Conservation (phyloP, 2,113 vertebrate species). For the Zosterops pallidus region DNA sequence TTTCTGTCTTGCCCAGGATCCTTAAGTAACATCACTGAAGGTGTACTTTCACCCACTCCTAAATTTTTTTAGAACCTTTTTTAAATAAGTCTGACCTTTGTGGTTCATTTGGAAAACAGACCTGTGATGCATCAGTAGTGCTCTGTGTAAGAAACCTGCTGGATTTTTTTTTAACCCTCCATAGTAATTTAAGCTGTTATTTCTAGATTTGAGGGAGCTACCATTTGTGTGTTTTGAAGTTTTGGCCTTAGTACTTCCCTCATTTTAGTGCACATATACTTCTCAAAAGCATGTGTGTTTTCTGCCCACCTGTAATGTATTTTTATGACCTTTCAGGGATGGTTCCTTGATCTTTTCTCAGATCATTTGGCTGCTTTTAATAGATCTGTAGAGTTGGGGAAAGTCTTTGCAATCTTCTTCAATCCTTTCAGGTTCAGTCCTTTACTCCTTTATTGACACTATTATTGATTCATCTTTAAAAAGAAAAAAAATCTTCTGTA, state of each 20-base stretch:
- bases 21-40: not conserved
- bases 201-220: not conserved
- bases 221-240: not conserved
- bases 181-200: not conserved
- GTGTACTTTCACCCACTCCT: not conserved
- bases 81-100: not conserved
- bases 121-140: not conserved
- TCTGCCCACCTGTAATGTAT: not conserved
- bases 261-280: not conserved
- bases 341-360: not conserved
- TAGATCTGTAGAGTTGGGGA: not conserved
- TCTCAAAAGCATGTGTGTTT: not conserved
- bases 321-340: not conserved
- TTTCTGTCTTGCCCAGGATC: not conserved
- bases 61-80: not conserved
- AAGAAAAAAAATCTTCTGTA: not conserved
- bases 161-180: not conserved
- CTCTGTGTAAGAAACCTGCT: not conserved
- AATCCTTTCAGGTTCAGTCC: not conserved
- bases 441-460: not conserved
- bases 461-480: not conserved
- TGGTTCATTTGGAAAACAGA: not conserved
- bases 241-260: not conserved
- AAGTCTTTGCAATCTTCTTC: not conserved
- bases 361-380: not conserved